Evolutionary conservation across 1,140 invertebrate genomes (phyloP).

Genomic region (Aphaenogaster ashmeadi): DNA sequence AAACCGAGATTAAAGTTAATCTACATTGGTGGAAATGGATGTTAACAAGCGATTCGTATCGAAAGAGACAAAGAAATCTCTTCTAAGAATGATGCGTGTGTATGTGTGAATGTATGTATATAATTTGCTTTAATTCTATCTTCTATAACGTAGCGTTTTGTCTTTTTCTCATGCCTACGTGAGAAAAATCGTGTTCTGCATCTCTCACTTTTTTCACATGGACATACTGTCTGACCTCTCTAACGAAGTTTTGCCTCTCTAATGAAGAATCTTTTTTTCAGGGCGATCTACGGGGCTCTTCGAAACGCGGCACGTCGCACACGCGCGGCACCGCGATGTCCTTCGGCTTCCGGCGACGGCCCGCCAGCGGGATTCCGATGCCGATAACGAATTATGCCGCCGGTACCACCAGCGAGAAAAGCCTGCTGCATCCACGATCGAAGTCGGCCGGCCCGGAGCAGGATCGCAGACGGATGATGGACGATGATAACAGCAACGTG

Average conservation of each 20-base stretch:
- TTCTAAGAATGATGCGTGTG: not conserved
- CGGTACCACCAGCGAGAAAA: conserved; percentile 77
- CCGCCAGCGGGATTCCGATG: conserved; percentile 87
- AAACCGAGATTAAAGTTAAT: no score
- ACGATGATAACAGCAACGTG: conserved; percentile 70
- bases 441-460: conserved; percentile 85
- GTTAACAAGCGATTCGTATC: not conserved
- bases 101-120: not conserved
- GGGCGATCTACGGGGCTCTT: conserved; percentile 87
- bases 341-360: conserved; percentile 90
- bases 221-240: not conserved
- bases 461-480: conserved; percentile 79
- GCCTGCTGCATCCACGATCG: conserved; percentile 80
- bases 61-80: not conserved
- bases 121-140: not conserved
- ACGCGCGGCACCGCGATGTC: conserved; percentile 90
- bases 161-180: not conserved
- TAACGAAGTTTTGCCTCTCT: not conserved
- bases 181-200: not conserved
- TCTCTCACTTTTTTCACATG: not conserved
- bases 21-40: no score
- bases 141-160: not conserved
- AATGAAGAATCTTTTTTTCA: conserved; percentile 64
- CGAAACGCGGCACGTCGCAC: conserved; percentile 87
- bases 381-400: conserved; percentile 78